These are phyloP conservation scores for Callipepla californica DNA, from an alignment of 2,113 vertebrate genomes.

Conservation along the genomic window DNA sequence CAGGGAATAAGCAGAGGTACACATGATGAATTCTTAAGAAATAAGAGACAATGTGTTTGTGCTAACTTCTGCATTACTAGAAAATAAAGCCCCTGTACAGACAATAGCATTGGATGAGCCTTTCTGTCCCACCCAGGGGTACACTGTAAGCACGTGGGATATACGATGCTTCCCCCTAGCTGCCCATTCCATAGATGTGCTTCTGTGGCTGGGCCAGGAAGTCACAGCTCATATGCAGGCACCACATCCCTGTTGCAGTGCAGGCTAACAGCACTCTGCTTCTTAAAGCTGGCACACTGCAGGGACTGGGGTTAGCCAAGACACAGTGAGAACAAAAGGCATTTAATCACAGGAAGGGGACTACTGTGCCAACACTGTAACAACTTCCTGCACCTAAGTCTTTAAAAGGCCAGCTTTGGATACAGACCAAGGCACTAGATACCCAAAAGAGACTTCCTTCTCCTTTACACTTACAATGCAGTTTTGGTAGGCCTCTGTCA, in stretches of 20 bases:
- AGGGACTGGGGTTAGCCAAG: constrained; percentile 5
- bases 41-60: constrained; percentile 10
- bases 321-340: constrained; percentile 27
- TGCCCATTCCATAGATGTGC: neutral
- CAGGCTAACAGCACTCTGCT: neutral
- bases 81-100: neutral
- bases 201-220: neutral
- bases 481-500: neutral
- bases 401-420: constrained; percentile 38
- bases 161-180: neutral
- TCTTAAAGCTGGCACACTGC: constrained; percentile 3
- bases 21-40: constrained; percentile 41
- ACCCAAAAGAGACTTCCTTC: neutral
- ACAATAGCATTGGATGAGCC: neutral
- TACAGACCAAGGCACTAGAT: neutral
- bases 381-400: neutral
- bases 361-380: neutral
- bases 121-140: neutral
- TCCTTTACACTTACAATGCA: neutral
- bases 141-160: neutral
- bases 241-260: neutral
- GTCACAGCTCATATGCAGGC: neutral
- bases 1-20: constrained; percentile 62
- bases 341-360: constrained; percentile 34
- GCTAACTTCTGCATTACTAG: neutral